Evolutionary conservation across 2,888 invertebrate genomes (phyloP).

Genomic region (Pelosia muscerda): DNA sequence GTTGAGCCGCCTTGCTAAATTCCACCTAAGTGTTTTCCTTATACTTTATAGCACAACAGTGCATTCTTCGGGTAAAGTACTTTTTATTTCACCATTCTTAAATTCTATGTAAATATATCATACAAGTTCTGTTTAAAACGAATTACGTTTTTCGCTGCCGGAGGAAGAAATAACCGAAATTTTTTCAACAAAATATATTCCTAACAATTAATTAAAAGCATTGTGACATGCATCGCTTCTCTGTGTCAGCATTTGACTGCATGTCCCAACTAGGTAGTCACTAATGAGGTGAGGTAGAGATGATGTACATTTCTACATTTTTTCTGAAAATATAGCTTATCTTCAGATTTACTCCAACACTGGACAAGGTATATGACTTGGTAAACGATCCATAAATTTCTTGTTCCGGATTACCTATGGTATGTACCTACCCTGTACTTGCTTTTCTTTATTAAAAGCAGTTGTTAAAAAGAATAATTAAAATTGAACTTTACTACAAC

Average conservation of each 20-base stretch:
- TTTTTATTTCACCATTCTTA: neutral
- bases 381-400: neutral
- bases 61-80: constrained; percentile 3
- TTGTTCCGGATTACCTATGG: neutral
- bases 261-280: too few species aligned
- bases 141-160: neutral
- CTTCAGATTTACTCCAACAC: neutral
- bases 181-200: too few species aligned
- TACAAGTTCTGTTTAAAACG: neutral
- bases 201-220: too few species aligned
- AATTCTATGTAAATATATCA: neutral
- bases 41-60: constrained; percentile 19
- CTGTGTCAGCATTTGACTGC: too few species aligned
- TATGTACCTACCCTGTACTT: neutral
- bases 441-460: too few species aligned
- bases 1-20: constrained; percentile 38
- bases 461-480: constrained; percentile 8
- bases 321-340: neutral
- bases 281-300: too few species aligned
- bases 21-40: constrained; percentile 25
- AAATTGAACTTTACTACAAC: constrained; percentile 28
- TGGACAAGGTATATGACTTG: neutral
- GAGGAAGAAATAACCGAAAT: too few species aligned
- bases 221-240: too few species aligned
- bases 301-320: too few species aligned